Base-by-base conservation (phyloP, 30 jellyfish, hydroid and myxozoan genomes). In the Mastigias papua region DNA sequence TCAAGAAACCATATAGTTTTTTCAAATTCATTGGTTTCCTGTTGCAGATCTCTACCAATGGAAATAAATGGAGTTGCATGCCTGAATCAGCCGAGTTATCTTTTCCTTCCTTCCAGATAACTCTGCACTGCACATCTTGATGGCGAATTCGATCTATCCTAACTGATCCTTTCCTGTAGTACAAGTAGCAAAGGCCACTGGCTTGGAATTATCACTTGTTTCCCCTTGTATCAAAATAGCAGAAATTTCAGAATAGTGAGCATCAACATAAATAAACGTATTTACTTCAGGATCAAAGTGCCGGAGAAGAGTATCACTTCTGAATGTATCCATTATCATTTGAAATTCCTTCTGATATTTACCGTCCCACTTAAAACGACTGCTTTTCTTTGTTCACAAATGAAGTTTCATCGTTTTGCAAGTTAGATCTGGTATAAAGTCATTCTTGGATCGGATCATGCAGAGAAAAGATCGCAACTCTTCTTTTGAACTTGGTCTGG, bases 381-480 rank as follows among this genome's bases (percentile, higher is more conserved):
- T 60, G 69, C 69, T 60, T 67, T 65, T 67, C 60, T 82, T 69
- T 48, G 92, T 82, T 34, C 31, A 60, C 79, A 19, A 27, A 1
- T 83, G 88, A 27, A 82, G 76, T 29, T 82, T 66, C 27, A 28
- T 31, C 1, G 92, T 72, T 60, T 28, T 84, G 67, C 30, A 50
- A 2, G 95, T 51, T 29, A 31, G 69, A 60, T 88, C 51, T 46
- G 96, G 74, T 33, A 89, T 89, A 78, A 89, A 89, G 22, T 80
- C 95, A 29, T 70, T 60, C 42, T 89, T 65, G 25, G 94, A 49
- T 30, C 69, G 94, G 34, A 89, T 81, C 97, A 89, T 68, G 63
- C 94, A 89, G 74, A 81, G 67, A 51, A 81, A 89, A n/a, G 90
- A 68, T 19, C 19, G 27, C 13, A 81, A 34, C 35, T 69, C 94